phyloP scores from a whole-genome alignment of 2,113 vertebrate species.

The Tylochromis polylepis region DNA sequence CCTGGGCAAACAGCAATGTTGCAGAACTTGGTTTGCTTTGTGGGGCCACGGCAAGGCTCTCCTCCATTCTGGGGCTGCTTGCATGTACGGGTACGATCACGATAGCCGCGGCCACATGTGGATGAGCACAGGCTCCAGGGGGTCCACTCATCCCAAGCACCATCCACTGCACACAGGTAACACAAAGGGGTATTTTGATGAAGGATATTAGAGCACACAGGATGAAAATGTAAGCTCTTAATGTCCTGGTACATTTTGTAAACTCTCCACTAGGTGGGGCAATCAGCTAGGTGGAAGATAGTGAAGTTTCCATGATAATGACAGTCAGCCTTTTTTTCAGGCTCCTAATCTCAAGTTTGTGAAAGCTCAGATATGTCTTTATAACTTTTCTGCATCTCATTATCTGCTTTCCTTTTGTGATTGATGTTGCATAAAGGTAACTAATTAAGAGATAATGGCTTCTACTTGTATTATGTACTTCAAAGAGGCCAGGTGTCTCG shows the following conservation, averaged over 20 bases:
- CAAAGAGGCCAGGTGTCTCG: not conserved
- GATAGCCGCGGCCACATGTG: constrained; percentile 91
- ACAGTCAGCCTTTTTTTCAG: not conserved
- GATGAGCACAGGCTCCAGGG: constrained; percentile 98
- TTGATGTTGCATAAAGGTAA: not conserved
- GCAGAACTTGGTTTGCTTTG: constrained; percentile 96
- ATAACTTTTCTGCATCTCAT: not conserved
- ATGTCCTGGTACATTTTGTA: not conserved
- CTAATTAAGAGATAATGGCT: not conserved
- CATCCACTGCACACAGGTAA: constrained; percentile 78
- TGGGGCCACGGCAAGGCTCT: constrained; percentile 83
- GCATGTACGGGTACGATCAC: constrained; percentile 90
- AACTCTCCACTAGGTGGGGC: constrained; percentile 33
- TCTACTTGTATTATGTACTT: not conserved
- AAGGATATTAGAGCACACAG: not conserved
- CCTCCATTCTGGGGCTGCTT: constrained; percentile 88
- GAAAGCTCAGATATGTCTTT: not conserved
- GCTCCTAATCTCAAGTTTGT: not conserved
- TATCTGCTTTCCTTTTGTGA: not conserved
- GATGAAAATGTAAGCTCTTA: not conserved
- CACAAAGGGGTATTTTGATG: not conserved
- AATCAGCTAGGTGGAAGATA: not conserved
- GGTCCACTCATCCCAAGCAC: constrained; percentile 96
- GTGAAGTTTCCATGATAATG: not conserved
- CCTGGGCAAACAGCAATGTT: constrained; percentile 98